Conservation (phyloP, 1,140 invertebrate genomes). For the Riptortus pedestris region DNA sequence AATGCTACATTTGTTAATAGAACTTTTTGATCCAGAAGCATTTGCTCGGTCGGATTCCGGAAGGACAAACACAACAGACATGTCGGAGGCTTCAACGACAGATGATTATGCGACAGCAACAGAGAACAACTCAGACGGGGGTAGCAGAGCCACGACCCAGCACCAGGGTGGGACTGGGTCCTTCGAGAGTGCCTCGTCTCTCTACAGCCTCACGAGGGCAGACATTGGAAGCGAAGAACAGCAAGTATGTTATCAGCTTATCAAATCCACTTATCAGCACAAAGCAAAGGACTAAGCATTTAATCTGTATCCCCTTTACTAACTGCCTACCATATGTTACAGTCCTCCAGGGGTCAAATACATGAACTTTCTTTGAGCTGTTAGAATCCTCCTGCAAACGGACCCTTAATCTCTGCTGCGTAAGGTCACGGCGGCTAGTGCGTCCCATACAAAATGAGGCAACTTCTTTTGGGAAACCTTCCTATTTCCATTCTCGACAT, state of each 20-base stretch:
- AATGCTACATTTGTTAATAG: too few relatives aligned
- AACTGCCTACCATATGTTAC: too few relatives aligned
- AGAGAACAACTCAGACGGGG: constrained; percentile 51
- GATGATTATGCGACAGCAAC: constrained; percentile 77
- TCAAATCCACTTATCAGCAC: background rate
- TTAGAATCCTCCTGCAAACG: too few relatives aligned
- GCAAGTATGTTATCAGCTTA: constrained; percentile 25
- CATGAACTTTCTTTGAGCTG: too few relatives aligned
- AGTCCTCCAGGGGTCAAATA: too few relatives aligned
- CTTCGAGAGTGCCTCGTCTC: constrained; percentile 67
- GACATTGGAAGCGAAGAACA: constrained; percentile 31
- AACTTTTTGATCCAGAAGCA: constrained; percentile 37
- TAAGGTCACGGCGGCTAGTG: too few relatives aligned
- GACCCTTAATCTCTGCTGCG: too few relatives aligned
- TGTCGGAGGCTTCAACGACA: constrained; percentile 72
- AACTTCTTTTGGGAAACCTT: too few relatives aligned
- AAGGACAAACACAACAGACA: constrained; percentile 60
- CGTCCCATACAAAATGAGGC: too few relatives aligned
- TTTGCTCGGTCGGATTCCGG: constrained; percentile 53
- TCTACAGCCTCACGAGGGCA: constrained; percentile 60
- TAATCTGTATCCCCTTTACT: too few relatives aligned
- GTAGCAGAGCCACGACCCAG: constrained; percentile 32
- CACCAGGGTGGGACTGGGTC: constrained; percentile 47
- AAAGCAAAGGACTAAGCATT: background rate
- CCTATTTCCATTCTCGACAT: too few relatives aligned